Evolutionary conservation across 2,797 vertebrate species (phyloP).

Genomic region (Galagoides demidoff): DNA sequence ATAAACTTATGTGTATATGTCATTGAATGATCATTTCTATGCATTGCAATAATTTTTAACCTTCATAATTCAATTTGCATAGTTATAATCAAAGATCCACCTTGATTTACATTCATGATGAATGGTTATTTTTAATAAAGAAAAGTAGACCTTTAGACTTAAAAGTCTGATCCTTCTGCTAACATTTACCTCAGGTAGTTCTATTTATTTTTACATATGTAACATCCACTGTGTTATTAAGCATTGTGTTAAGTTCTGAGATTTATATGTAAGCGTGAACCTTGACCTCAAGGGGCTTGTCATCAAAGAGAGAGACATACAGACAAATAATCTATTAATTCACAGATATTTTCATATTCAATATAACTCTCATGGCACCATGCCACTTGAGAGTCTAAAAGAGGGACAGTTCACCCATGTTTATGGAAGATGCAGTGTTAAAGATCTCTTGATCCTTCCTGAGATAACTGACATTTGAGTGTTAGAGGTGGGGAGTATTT

Average conservation of each 20-base stretch:
- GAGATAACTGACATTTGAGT: background rate
- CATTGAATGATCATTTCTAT: conserved; percentile 45
- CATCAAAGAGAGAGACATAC: background rate
- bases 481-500: background rate
- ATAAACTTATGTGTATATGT: background rate
- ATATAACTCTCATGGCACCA: background rate
- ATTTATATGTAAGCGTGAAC: conserved; percentile 25
- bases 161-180: conserved; percentile 37
- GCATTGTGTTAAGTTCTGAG: background rate
- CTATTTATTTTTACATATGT: conserved; percentile 64
- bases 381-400: background rate
- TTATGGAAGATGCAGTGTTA: background rate
- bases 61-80: conserved; percentile 54
- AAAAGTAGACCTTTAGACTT: conserved; percentile 56
- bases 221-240: conserved; percentile 37
- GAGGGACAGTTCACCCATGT: background rate
- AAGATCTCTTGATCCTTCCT: background rate
- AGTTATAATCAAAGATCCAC: conserved; percentile 32
- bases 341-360: background rate
- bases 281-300: background rate
- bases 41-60: conserved; percentile 53
- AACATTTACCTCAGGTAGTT: conserved; percentile 52
- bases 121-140: conserved; percentile 75
- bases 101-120: conserved; percentile 54
- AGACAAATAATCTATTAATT: background rate